Conservation (phyloP, 2,797 vertebrate species). For the Natrix natrix region DNA sequence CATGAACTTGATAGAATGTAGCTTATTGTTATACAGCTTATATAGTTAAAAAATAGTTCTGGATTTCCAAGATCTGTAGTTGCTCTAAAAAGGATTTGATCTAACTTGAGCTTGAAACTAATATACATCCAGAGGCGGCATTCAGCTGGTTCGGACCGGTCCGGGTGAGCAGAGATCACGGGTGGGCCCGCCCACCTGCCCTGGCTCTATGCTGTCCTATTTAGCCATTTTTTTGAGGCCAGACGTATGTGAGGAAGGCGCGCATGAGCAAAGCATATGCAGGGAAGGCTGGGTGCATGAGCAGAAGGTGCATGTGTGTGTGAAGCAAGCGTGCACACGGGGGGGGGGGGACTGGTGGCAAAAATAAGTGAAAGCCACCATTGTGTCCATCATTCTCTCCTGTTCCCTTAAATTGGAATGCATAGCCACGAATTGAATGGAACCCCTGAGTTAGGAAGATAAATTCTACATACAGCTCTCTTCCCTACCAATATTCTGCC, state of each 20-base stretch:
- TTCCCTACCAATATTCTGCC: neutral
- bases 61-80: neutral
- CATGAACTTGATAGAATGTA: neutral
- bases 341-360: no score
- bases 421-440: neutral
- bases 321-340: no score
- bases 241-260: no score
- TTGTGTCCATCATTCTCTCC: neutral
- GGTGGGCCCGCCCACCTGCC: no score
- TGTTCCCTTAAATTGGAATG: neutral
- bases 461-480: neutral
- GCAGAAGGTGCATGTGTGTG: no score
- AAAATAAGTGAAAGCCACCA: no score
- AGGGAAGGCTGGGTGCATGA: no score
- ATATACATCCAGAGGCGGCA: neutral
- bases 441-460: neutral
- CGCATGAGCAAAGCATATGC: no score
- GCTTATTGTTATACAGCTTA: neutral
- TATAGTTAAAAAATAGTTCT: neutral
- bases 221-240: no score
- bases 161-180: no score
- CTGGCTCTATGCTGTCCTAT: no score
- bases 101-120: neutral
- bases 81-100: neutral
- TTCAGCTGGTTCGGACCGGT: no score